Evolutionary conservation across 2,888 invertebrate species (phyloP), one percentile per base, ranked within the genome.

Genomic region (Nezara viridula): DNA sequence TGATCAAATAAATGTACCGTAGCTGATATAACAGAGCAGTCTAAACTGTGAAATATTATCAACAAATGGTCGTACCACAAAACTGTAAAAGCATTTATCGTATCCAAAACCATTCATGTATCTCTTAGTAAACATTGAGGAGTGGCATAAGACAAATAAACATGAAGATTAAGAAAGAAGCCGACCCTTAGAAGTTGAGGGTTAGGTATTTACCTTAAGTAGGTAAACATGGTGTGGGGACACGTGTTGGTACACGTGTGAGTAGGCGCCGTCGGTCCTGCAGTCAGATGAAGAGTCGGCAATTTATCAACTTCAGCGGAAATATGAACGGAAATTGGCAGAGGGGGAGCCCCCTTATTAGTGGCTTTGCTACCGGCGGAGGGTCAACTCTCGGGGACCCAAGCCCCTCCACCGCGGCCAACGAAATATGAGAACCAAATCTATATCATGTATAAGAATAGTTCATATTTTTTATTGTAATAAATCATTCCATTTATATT

Each of bases 181-280:
- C 81, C 24, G 81, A 44, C n/a, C 44, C 44, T 47, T 44, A 44
- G n/a, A 81, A 40, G 44, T n/a, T 40, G 81, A 47, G n/a, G 81
- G n/a, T n/a, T 40, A 81, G 44, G 44, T 81, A 81, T 81, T 81
- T 81, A 81, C 81, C 81, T 81, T 81, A 81, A 81, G 81, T 81
- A 81, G 81, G 81, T 81, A 81, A 81, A 81, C 81, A 81, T 81
- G 44, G 86, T 60, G 86, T 40, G 16, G 86, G 50, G 47, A 86
- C 86, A 86, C 50, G 52, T 86, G 86, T 55, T 52, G 40, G 86
- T 40, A 40, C 86, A 86, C 52, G 86, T 86, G 86, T 40, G 40
- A 55, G 50, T 32, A 40, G 86, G 86, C 86, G 86, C 86, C 86
- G 52, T 50, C 86, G 86, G 86, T 86, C 86, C 86, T 86, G 37